Evolutionary conservation across 1,140 invertebrate genomes (phyloP).

Genomic region (Drosophila burlai): DNA sequence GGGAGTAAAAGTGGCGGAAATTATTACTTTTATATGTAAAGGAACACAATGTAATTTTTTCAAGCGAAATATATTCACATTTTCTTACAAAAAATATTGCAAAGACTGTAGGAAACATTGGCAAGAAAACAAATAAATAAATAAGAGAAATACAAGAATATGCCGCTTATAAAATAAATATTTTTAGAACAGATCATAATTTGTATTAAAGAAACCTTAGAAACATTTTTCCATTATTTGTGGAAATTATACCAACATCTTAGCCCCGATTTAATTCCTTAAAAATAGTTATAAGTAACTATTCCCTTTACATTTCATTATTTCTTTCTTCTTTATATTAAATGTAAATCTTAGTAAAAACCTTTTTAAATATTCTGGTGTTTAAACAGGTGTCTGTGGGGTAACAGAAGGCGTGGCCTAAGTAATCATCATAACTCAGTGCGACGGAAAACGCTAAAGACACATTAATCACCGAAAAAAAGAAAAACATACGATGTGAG

Average conservation of each 20-base stretch:
- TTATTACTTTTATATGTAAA: slow-evolving; percentile 17
- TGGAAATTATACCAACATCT: not conserved
- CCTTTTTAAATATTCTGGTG: slow-evolving; percentile 1
- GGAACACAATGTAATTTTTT: not conserved
- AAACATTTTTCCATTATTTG: not conserved
- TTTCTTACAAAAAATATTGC: not conserved
- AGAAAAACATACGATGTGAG: slow-evolving; percentile 35
- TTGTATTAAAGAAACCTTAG: not conserved
- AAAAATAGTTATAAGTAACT: rapidly evolving
- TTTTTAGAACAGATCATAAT: not conserved
- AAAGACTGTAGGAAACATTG: not conserved
- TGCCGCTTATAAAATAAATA: not conserved
- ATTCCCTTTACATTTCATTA: not conserved
- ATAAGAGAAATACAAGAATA: not conserved
- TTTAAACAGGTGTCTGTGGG: slow-evolving; percentile 40
- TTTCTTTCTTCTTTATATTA: not conserved
- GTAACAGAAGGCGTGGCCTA: slow-evolving; percentile 11
- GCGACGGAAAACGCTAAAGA: slow-evolving; percentile 68
- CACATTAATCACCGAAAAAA: slow-evolving; percentile 71
- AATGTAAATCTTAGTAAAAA: not conserved
- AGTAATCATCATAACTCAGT: slow-evolving; percentile 70
- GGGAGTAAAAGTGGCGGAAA: not conserved
- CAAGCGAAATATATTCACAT: not conserved
- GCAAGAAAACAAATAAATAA: not conserved
- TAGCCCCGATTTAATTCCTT: not conserved